Conservation (phyloP, 1,140 invertebrate genomes). For the Drosophila parabipectinata region DNA sequence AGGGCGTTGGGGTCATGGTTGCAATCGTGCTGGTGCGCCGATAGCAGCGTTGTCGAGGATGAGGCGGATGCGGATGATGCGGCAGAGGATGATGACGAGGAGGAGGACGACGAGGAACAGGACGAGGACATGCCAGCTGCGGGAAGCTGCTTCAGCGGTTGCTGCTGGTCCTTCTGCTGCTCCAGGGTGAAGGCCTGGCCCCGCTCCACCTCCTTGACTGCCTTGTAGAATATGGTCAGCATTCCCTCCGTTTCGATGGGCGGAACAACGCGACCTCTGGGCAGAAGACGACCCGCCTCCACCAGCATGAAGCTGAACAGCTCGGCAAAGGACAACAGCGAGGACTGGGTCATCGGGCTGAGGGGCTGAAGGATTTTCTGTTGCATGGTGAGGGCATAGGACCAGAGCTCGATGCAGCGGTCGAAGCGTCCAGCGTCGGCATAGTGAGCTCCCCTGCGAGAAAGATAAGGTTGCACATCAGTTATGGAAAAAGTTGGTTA, state of each 20-base stretch:
- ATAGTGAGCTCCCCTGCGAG: conserved; percentile 93
- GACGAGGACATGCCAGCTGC: conserved; percentile 46
- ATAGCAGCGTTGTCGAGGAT: conserved; percentile 58
- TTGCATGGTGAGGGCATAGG: conserved; percentile 98
- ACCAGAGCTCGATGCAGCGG: conserved; percentile 96
- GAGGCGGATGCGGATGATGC: conserved; percentile 37
- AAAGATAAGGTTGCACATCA: conserved; percentile 75
- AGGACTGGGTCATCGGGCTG: conserved; percentile 97
- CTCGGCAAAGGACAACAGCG: conserved; percentile 96
- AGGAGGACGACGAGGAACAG: conserved; percentile 42
- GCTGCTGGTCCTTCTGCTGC: conserved; percentile 61
- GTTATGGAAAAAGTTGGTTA: no score
- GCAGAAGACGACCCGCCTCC: conserved; percentile 88
- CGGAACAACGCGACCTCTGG: conserved; percentile 90
- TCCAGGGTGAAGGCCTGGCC: conserved; percentile 79
- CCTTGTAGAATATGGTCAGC: conserved; percentile 91
- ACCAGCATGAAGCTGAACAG: conserved; percentile 97
- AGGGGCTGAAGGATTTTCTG: conserved; percentile 96
- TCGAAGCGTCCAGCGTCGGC: conserved; percentile 97
- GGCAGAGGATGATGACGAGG: conserved; percentile 42
- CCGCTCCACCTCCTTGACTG: conserved; percentile 88
- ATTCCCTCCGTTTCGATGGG: conserved; percentile 92
- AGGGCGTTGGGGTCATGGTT: conserved; percentile 91
- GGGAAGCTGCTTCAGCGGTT: conserved; percentile 40
- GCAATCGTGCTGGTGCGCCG: conserved; percentile 84